A percentile compares a stretch with the other conserved stretches of the same genome.
Evolutionary conservation across 2,888 invertebrate species (phyloP).

Genomic region (Diaphora mendica): DNA sequence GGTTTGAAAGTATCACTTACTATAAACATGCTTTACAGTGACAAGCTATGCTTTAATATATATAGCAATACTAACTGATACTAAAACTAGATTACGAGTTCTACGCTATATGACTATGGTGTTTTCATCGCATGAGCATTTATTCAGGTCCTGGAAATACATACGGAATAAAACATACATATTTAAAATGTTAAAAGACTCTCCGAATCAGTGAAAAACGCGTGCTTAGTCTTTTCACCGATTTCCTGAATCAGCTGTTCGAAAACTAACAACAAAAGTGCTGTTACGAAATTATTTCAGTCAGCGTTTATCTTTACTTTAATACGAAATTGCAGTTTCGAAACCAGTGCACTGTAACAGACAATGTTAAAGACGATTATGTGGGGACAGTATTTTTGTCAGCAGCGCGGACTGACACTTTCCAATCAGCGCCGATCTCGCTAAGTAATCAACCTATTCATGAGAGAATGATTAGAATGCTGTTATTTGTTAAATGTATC

Average conservation of each 20-base stretch:
- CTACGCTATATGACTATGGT: background rate
- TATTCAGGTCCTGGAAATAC: background rate
- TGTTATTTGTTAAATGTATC: constrained; percentile 33
- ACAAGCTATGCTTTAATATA: constrained; percentile 3
- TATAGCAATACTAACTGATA: background rate
- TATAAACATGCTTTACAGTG: constrained; percentile 26
- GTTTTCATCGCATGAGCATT: background rate
- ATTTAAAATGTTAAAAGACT: constrained; percentile 22
- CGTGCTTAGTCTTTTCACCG: constrained; percentile 35
- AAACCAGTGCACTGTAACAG: constrained; percentile 39
- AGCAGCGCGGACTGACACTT: constrained; percentile 52
- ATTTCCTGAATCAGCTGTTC: constrained; percentile 54
- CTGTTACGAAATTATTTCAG: constrained; percentile 51
- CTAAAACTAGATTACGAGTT: background rate
- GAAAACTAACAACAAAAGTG: constrained; percentile 52
- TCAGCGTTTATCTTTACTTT: constrained; percentile 42
- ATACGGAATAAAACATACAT: background rate
- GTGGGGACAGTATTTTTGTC: constrained; percentile 40
- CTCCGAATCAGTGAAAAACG: no score
- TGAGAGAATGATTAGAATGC: no score
- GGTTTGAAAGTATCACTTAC: constrained; percentile 44
- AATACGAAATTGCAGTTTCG: constrained; percentile 50
- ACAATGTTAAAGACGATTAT: constrained; percentile 50
- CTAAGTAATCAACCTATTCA: constrained; percentile 63
- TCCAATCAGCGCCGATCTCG: constrained; percentile 62